Evolutionary conservation across 2,797 vertebrate genomes (phyloP).

Genomic region (Falco cherrug): DNA sequence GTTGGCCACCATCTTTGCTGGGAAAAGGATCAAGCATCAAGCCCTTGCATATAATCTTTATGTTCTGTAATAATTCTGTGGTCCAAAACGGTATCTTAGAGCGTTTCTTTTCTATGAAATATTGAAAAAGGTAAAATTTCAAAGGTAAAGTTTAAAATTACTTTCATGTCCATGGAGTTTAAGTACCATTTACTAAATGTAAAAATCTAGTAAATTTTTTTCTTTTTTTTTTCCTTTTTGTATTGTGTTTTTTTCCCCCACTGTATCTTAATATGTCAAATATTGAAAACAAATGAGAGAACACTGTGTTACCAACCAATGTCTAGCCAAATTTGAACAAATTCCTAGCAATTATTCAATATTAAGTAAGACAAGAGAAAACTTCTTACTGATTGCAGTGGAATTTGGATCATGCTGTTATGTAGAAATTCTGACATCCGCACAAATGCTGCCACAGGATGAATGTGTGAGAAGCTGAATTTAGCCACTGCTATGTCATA

Average conservation of each 20-base stretch:
- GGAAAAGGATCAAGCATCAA: conserved; percentile 45
- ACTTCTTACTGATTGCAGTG: not conserved
- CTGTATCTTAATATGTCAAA: not conserved
- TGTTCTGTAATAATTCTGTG: conserved; percentile 75
- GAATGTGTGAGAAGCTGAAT: not conserved
- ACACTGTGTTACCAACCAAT: not conserved
- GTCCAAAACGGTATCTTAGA: conserved; percentile 69
- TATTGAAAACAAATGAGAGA: not conserved
- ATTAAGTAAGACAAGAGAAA: not conserved
- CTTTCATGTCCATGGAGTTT: conserved; percentile 65
- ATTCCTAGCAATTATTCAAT: not conserved
- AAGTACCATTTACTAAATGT: conserved; percentile 70
- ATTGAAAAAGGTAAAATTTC: conserved; percentile 66
- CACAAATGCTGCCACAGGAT: not conserved
- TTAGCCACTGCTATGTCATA: not conserved
- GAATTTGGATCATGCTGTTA: not conserved
- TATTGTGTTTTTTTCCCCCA: conserved; percentile 2
- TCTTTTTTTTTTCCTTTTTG: conserved; percentile 55
- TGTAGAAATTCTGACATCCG: not conserved
- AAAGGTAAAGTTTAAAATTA: conserved; percentile 67
- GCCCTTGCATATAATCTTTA: conserved; percentile 67
- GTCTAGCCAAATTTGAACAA: not conserved
- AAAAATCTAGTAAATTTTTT: conserved; percentile 67
- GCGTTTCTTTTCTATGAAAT: conserved; percentile 73
- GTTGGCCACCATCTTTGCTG: not conserved